Conservation (phyloP, 2,113 vertebrate species). For the Anguilla rostrata region DNA sequence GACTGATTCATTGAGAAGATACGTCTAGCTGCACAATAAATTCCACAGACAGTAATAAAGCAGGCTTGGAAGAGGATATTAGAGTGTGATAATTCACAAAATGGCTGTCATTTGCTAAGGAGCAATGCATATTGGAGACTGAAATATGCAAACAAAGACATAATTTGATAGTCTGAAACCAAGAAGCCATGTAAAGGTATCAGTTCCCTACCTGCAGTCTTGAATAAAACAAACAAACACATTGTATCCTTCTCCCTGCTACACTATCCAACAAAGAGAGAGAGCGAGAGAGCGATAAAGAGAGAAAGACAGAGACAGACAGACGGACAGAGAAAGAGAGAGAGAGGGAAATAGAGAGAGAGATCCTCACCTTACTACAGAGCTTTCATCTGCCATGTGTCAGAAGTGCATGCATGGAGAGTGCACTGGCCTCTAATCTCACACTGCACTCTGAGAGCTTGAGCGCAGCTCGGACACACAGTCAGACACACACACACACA, state of each 20-base stretch:
- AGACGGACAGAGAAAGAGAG: conserved; percentile 5
- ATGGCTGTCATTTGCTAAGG: not conserved
- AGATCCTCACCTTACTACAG: not conserved
- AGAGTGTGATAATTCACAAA: not conserved
- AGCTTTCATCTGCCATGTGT: conserved; percentile 1
- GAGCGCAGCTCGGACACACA: not conserved
- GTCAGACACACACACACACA: not conserved
- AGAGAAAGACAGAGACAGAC: not conserved
- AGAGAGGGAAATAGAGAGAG: not conserved
- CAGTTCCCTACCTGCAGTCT: not conserved
- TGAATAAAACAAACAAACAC: not conserved
- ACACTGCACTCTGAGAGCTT: not conserved
- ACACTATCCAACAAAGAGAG: not conserved
- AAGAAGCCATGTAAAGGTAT: not conserved
- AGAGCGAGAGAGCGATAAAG: not conserved
- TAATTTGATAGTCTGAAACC: not conserved
- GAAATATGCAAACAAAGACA: not conserved
- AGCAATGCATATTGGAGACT: not conserved
- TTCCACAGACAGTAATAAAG: not conserved
- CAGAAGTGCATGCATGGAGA: not conserved
- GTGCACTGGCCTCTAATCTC: not conserved
- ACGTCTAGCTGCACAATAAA: not conserved
- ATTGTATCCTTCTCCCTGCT: not conserved
- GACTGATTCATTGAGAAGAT: not conserved
- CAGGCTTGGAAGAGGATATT: not conserved